These are phyloP conservation scores for Sarcophaga rosellei DNA, from an alignment of 2,888 invertebrate species.

Conservation along the genomic window DNA sequence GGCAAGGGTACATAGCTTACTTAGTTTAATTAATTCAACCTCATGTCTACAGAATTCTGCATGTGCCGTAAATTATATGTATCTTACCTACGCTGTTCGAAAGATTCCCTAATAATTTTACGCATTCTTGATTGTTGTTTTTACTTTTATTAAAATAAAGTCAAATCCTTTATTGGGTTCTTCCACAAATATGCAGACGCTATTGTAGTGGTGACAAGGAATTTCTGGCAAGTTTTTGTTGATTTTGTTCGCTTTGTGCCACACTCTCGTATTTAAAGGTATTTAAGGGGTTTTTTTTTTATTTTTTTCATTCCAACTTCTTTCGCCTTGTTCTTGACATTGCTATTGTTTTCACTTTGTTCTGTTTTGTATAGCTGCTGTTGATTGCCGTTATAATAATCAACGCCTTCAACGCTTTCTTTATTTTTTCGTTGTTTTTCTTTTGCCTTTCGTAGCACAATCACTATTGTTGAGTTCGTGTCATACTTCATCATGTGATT, in stretches of 20 bases:
- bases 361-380: slow-evolving; percentile 12
- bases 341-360: neutral
- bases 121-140: neutral
- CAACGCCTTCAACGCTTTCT: neutral
- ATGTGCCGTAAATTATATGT: too few relatives aligned
- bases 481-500: slow-evolving; percentile 59
- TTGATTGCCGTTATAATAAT: slow-evolving; percentile 50
- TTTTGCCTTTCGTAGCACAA: slow-evolving; percentile 17
- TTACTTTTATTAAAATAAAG: neutral
- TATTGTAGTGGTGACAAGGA: neutral
- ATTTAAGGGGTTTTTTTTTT: slow-evolving; percentile 27
- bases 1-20: too few relatives aligned
- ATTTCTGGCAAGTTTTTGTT: slow-evolving; percentile 23
- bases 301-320: neutral
- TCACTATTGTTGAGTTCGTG: slow-evolving; percentile 45
- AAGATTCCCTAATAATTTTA: too few relatives aligned
- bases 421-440: slow-evolving; percentile 18
- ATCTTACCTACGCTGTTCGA: too few relatives aligned
- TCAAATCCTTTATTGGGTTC: neutral
- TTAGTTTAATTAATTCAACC: too few relatives aligned
- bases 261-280: slow-evolving; percentile 24
- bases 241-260: slow-evolving; percentile 16
- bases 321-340: neutral
- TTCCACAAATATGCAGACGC: neutral
- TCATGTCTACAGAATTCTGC: too few relatives aligned